Base-by-base conservation (phyloP, 1,140 invertebrate species). In the Thalassaphorura encarpata region DNA sequence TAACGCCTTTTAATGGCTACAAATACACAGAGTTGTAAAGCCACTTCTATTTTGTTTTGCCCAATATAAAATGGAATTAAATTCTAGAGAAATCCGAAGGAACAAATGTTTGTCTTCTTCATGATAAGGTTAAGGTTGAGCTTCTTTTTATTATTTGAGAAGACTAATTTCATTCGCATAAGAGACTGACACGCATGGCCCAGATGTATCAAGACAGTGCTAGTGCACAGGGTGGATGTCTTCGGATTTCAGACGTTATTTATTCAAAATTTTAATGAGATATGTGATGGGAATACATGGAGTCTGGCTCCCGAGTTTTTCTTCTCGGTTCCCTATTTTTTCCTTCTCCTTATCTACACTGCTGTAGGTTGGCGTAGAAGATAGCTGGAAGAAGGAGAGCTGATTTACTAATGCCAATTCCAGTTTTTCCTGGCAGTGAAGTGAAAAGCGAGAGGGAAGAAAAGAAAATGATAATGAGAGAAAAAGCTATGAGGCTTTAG, bases 251-350 rank as follows among this genome's bases (percentile, higher is more conserved):
- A 11, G 33, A 11, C n/a, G 33, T 36, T 53, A 57, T 62, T 62
- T 62, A 62, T 62, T 56, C 56, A 55, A 26, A 58, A 43, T 59
- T 56, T 59, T 63, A 63, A 63, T 63, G 61, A 63, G 61, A 56
- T 60, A 54, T 63, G 61, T 60, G 57, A 56, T 43, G 48, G 53
- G 57, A 63, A 60, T 59, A 39, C 19, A 29, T 8, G 33, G 21
- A 19, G 3, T 6, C 23, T 51, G 46, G 11, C 48, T 18, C 15
- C 19, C 5, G 28, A 36, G 18, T 11, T n/a, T 39, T 33, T 11
- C 33, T n/a, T 36, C n/a, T 36, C 33, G n/a, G n/a, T 36, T 11
- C 33, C 33, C n/a, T n/a, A n/a, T n/a, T n/a, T 11, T 26, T 15
- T n/a, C 43, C 24, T 46, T 26, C 36, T 39, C 16, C 49, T 51